Conservation (phyloP, 2,113 vertebrate species). For the Heptranchias perlo region DNA sequence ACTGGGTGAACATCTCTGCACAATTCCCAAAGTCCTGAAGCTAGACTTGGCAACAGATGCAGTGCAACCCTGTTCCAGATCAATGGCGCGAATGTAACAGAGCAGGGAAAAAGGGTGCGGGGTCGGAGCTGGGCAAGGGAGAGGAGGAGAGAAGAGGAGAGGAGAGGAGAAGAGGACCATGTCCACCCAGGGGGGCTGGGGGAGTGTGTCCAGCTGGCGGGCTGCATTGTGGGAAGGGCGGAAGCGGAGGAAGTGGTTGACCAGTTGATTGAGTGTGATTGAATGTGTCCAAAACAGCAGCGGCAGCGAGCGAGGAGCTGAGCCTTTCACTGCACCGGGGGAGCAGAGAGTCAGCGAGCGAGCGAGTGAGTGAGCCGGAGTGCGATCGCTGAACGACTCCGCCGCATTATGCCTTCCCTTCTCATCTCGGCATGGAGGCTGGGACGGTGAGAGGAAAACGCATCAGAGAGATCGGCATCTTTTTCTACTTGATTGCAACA, state of each 20-base stretch:
- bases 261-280: conserved; percentile 3
- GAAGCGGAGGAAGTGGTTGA: conserved; percentile 2
- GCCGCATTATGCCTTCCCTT: background rate
- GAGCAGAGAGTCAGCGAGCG: conserved; percentile 16
- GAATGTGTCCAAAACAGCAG: background rate
- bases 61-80: background rate
- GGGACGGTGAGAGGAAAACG: background rate
- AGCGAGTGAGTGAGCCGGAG: conserved; percentile 5
- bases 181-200: conserved; percentile 37
- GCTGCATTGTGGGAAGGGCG: conserved; percentile 38
- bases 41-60: background rate
- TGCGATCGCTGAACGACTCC: background rate
- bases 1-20: background rate
- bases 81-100: background rate
- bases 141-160: background rate
- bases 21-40: background rate
- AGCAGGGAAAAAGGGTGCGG: background rate
- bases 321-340: too few species aligned
- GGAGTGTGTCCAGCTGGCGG: conserved; percentile 39
- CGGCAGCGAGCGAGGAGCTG: conserved; percentile 37
- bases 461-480: background rate
- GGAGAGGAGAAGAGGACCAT: background rate
- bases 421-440: conserved; percentile 32
- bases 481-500: background rate
- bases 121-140: background rate